Conservation (phyloP, 2,888 invertebrate genomes). For the Sphaeridia pumilis region DNA sequence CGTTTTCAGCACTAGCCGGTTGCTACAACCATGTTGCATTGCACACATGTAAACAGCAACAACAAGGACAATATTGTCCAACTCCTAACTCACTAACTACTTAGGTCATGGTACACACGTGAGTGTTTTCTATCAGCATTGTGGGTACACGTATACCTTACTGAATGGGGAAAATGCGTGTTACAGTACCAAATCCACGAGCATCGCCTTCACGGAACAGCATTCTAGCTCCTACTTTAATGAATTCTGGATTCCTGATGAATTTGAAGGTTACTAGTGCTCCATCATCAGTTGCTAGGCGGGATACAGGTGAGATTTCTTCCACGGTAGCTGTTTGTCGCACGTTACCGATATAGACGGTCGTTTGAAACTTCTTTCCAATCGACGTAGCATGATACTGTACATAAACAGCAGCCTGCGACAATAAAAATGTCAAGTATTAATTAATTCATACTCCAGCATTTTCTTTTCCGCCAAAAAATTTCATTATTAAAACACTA, state of each 20-base stretch:
- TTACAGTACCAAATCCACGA: slow-evolving; percentile 75
- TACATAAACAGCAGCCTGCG: slow-evolving; percentile 71
- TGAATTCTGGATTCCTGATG: slow-evolving; percentile 76
- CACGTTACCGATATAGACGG: slow-evolving; percentile 90
- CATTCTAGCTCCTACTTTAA: slow-evolving; percentile 63
- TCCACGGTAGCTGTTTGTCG: slow-evolving; percentile 72
- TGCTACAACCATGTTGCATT: too few relatives aligned
- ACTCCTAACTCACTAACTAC: too few relatives aligned
- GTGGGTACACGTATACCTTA: too few relatives aligned
- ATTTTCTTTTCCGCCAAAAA: too few relatives aligned
- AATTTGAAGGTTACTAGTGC: slow-evolving; percentile 82
- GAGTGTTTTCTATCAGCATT: too few relatives aligned
- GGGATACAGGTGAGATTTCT: slow-evolving; percentile 52
- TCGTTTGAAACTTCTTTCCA: slow-evolving; percentile 74
- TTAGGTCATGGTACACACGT: too few relatives aligned
- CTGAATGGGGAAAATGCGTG: slow-evolving; percentile 54
- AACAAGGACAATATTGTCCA: too few relatives aligned
- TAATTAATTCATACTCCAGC: neutral
- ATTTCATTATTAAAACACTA: too few relatives aligned
- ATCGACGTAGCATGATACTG: slow-evolving; percentile 78
- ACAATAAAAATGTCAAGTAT: slow-evolving; percentile 1
- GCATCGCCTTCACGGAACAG: slow-evolving; percentile 72
- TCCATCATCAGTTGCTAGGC: slow-evolving; percentile 67
- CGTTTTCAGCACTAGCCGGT: too few relatives aligned
- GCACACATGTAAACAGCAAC: too few relatives aligned